Conservation (phyloP, 2,797 vertebrate species). For the Ctenopoma multispine region DNA sequence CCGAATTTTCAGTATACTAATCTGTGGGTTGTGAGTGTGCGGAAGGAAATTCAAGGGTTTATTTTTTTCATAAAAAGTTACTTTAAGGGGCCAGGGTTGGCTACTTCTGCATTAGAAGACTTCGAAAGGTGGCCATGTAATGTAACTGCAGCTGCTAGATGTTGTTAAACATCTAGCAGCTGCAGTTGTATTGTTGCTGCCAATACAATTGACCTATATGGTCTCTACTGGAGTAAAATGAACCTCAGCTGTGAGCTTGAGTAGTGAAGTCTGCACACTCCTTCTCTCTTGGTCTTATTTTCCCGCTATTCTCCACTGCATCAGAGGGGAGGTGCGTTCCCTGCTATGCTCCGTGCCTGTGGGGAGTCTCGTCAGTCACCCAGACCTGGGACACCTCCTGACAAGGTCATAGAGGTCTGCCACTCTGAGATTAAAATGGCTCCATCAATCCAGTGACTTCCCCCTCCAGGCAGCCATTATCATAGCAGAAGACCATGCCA, state of each 20-base stretch:
- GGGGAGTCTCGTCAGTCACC: constrained; percentile 73
- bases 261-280: constrained; percentile 10
- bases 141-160: no score
- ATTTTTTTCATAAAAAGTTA: constrained; percentile 19
- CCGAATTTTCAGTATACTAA: constrained; percentile 24
- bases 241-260: neutral
- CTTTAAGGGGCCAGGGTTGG: no score
- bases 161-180: no score
- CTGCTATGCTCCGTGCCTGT: constrained; percentile 48
- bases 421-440: constrained; percentile 74
- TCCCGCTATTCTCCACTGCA: constrained; percentile 25
- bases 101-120: no score
- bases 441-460: constrained; percentile 68
- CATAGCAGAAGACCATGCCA: constrained; percentile 66
- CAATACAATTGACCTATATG: no score
- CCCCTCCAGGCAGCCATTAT: constrained; percentile 70
- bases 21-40: constrained; percentile 27
- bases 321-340: constrained; percentile 35
- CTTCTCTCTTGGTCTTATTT: constrained; percentile 33
- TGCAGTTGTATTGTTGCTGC: no score
- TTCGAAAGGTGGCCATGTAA: no score
- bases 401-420: constrained; percentile 75
- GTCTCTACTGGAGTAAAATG: neutral
- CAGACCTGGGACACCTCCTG: constrained; percentile 65
- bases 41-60: constrained; percentile 42